Evolutionary conservation across 2,888 invertebrate species (phyloP).

Genomic region (Pollenia labialis): DNA sequence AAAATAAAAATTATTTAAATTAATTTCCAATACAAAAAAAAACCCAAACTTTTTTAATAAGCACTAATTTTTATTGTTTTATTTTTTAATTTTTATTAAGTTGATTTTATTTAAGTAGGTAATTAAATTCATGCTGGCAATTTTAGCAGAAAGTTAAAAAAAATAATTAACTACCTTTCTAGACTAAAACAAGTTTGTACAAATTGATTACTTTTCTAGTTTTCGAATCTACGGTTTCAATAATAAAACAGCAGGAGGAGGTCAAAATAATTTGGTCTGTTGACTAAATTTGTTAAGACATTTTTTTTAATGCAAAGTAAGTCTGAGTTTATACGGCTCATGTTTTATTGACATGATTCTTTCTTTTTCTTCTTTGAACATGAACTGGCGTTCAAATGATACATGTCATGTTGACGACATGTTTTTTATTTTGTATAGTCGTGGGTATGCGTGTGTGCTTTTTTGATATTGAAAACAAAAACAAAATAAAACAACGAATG

Average conservation of each 20-base stretch:
- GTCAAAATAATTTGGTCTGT: not conserved
- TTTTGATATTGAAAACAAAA: no score
- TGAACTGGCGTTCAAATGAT: no score
- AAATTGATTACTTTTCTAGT: not conserved
- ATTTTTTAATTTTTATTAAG: not conserved
- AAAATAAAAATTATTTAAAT: not conserved
- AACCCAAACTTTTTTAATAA: not conserved
- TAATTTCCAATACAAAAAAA: not conserved
- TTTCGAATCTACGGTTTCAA: not conserved
- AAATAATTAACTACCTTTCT: not conserved
- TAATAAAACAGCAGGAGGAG: no score
- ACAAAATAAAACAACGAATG: no score
- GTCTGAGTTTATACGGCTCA: no score
- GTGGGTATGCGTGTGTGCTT: no score
- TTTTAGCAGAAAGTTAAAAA: not conserved
- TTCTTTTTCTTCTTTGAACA: no score
- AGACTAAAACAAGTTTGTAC: constrained; percentile 16
- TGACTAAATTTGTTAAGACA: not conserved
- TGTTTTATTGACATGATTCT: no score
- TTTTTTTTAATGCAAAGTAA: no score
- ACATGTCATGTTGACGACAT: no score
- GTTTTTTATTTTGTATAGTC: no score
- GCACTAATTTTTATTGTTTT: not conserved
- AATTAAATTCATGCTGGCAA: not conserved
- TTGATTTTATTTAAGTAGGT: not conserved